phyloP scores from a whole-genome alignment of 2,797 vertebrate species.

The Microctenopoma stevenorrisi region DNA sequence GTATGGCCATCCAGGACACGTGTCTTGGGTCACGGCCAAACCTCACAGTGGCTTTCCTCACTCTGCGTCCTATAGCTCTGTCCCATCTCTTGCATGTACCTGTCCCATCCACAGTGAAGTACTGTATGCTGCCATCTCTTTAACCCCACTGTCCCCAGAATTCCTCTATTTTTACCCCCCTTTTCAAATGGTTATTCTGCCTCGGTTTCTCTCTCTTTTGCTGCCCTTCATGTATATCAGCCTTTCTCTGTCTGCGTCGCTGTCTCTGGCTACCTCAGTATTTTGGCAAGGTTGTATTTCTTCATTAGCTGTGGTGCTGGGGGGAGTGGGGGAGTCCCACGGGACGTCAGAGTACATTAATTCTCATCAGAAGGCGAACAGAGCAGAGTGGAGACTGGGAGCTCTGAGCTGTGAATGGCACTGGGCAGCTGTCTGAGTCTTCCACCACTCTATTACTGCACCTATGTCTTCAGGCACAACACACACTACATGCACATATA shows the following conservation, averaged over 20 bases:
- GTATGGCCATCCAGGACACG: conserved; percentile 80
- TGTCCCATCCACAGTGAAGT: conserved; percentile 20
- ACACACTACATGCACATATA: conserved; percentile 52
- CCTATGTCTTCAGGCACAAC: conserved; percentile 88
- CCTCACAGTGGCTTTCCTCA: conserved; percentile 65
- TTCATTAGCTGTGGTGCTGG: conserved; percentile 87
- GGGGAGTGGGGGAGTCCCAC: conserved; percentile 81
- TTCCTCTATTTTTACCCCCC: background rate
- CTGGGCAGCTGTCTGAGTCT: conserved; percentile 90
- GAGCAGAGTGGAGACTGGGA: conserved; percentile 83
- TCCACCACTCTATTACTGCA: conserved; percentile 86
- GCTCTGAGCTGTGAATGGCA: conserved; percentile 93
- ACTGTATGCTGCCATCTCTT: conserved; percentile 30
- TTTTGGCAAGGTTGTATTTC: conserved; percentile 88
- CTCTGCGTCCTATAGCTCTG: conserved; percentile 35
- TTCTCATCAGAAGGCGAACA: conserved; percentile 91
- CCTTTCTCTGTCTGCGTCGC: conserved; percentile 65
- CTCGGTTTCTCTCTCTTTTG: conserved; percentile 31
- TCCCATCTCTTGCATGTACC: conserved; percentile 14
- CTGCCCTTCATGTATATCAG: conserved; percentile 56
- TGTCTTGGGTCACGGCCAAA: conserved; percentile 81
- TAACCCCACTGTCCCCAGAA: conserved; percentile 34
- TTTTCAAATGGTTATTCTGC: conserved; percentile 47
- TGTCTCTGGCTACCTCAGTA: conserved; percentile 63
- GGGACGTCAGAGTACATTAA: conserved; percentile 93